Conservation (phyloP, 2,888 invertebrate species). For the Caprella mutica region DNA sequence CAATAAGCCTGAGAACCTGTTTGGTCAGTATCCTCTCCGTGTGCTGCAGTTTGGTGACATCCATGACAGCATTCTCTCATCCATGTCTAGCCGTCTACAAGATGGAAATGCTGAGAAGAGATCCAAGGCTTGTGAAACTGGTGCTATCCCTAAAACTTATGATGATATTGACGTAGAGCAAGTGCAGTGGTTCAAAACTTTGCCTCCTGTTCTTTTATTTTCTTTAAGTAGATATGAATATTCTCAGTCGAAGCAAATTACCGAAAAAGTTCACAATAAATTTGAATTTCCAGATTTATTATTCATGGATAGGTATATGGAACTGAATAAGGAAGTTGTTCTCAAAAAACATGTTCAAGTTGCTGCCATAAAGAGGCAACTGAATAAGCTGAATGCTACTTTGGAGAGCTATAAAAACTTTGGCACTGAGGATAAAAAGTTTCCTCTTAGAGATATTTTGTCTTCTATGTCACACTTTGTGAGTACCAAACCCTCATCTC, state of each 20-base stretch:
- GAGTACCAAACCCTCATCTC: slow-evolving; percentile 36
- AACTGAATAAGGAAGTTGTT: slow-evolving; percentile 41
- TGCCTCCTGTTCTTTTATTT: slow-evolving; percentile 43
- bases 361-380: slow-evolving; percentile 37
- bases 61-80: slow-evolving; percentile 43
- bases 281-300: slow-evolving; percentile 43
- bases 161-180: slow-evolving; percentile 16
- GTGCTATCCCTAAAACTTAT: background rate
- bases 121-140: slow-evolving; percentile 33
- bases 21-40: slow-evolving; percentile 44
- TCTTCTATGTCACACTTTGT: slow-evolving; percentile 43
- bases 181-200: slow-evolving; percentile 43
- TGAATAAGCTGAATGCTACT: slow-evolving; percentile 15
- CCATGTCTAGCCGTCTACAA: slow-evolving; percentile 38
- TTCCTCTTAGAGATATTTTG: slow-evolving; percentile 42
- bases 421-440: slow-evolving; percentile 40
- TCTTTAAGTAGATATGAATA: slow-evolving; percentile 44
- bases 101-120: slow-evolving; percentile 34
- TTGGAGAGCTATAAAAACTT: slow-evolving; percentile 26
- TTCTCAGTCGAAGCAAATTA: slow-evolving; percentile 41
- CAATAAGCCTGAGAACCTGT: slow-evolving; percentile 39
- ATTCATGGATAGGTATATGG: slow-evolving; percentile 44
- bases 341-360: slow-evolving; percentile 41
- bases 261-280: slow-evolving; percentile 45
- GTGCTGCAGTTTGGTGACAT: slow-evolving; percentile 43